Evolutionary conservation across 1,140 invertebrate genomes (phyloP).

Genomic region (Drosophila dunni): DNA sequence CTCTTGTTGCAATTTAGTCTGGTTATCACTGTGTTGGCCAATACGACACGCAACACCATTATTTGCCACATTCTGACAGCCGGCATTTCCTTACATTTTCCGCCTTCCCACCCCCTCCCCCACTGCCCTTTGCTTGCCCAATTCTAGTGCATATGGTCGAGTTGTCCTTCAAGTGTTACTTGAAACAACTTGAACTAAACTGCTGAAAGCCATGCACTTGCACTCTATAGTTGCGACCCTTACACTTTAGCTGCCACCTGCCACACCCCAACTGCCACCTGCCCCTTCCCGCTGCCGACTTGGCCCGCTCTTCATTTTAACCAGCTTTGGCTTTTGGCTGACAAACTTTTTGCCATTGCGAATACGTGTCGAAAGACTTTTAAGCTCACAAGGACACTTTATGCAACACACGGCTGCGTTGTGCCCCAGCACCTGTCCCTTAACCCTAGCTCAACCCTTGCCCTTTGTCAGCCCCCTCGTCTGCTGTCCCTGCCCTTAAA

Average conservation of each 20-base stretch:
- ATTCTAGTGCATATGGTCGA: constrained; percentile 52
- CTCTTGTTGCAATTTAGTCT: constrained; percentile 46
- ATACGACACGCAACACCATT: constrained; percentile 78
- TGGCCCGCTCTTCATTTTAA: constrained; percentile 50
- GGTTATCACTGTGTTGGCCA: constrained; percentile 72
- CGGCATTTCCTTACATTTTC: constrained; percentile 53
- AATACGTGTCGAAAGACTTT: constrained; percentile 71
- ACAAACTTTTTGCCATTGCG: constrained; percentile 69
- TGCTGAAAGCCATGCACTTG: constrained; percentile 70
- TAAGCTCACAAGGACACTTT: constrained; percentile 74
- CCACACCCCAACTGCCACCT: not conserved
- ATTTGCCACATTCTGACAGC: constrained; percentile 78
- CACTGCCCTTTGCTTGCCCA: constrained; percentile 20
- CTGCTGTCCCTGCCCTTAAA: constrained; percentile 44
- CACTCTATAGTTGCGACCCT: constrained; percentile 38
- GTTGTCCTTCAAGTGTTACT: constrained; percentile 71
- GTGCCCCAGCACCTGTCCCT: constrained; percentile 1
- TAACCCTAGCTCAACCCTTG: not conserved
- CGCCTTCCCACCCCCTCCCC: not conserved
- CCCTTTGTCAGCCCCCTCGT: not conserved
- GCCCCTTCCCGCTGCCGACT: not conserved
- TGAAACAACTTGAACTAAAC: constrained; percentile 75
- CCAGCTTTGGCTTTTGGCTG: constrained; percentile 60
- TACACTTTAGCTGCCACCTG: constrained; percentile 13
- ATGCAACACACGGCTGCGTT: constrained; percentile 32